Conservation (phyloP, 23 tunicate genomes). For the Clavelina lepadiformis region DNA sequence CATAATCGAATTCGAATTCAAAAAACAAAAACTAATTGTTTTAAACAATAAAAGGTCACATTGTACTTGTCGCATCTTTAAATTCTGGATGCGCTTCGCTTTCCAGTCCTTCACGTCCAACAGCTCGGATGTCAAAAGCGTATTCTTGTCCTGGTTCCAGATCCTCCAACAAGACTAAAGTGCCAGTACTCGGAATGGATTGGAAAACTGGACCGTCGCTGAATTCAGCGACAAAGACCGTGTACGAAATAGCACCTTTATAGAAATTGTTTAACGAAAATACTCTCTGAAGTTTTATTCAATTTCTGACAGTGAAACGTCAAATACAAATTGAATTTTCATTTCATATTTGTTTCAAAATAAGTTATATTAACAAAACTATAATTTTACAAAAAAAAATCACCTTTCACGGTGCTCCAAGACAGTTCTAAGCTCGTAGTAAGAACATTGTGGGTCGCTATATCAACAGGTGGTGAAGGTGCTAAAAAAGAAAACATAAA, state of each 20-base stretch:
- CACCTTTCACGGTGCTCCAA: slow-evolving; percentile 58
- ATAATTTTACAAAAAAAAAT: no score
- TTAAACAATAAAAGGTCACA: no score
- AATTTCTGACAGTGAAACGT: no score
- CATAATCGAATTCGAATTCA: neutral
- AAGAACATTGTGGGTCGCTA: slow-evolving; percentile 4
- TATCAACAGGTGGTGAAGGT: slow-evolving; percentile 37
- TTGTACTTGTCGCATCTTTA: slow-evolving; percentile 50
- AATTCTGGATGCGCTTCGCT: slow-evolving; percentile 31
- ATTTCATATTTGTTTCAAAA: no score
- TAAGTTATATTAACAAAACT: no score
- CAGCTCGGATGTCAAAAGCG: slow-evolving; percentile 25
- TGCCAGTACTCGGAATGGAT: neutral
- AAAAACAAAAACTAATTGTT: neutral
- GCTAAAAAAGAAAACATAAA: slow-evolving; percentile 37
- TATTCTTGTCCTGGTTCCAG: slow-evolving; percentile 42
- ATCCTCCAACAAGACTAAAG: slow-evolving; percentile 8
- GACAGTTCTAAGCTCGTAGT: slow-evolving; percentile 22
- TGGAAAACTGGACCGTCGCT: no score
- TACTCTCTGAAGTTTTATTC: no score
- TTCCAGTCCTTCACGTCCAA: slow-evolving; percentile 39
- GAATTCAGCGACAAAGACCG: neutral
- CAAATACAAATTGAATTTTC: no score
- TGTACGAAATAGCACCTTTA: slow-evolving; percentile 14
- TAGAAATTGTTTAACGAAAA: no score